Percentiles rank a stretch among this genome's conserved stretches.
These are phyloP conservation scores for Micromesistius poutassou DNA, from an alignment of 2,797 vertebrate genomes.

Conservation along the genomic window DNA sequence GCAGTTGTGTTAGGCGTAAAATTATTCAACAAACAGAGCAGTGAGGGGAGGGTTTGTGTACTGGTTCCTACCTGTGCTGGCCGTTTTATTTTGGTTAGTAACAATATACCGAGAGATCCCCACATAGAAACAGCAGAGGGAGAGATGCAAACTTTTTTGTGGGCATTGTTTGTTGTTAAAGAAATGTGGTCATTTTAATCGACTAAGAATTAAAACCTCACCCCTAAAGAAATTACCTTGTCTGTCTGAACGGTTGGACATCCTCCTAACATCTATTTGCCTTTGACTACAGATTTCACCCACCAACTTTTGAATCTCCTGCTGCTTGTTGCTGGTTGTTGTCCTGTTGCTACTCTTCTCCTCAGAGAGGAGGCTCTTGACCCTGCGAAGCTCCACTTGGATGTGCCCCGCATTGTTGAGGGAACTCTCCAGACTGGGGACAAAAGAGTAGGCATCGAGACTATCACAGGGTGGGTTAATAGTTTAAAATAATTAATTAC, in stretches of 20 bases:
- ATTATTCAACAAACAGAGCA: not conserved
- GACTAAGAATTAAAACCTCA: not conserved
- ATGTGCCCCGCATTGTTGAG: not conserved
- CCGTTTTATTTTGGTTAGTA: not conserved
- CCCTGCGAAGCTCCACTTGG: not conserved
- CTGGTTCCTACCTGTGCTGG: not conserved
- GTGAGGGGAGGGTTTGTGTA: not conserved
- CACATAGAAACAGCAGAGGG: constrained; percentile 1
- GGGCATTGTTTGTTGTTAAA: not conserved
- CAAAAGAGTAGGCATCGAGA: not conserved
- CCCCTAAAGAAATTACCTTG: not conserved
- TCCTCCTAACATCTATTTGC: not conserved
- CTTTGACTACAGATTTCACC: not conserved
- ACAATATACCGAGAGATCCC: not conserved
- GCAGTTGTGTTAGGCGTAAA: no score
- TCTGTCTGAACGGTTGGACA: not conserved
- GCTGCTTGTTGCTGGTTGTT: not conserved
- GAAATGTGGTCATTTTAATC: not conserved
- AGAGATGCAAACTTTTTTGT: not conserved
- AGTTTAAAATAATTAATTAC: no score
- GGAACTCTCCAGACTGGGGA: not conserved
- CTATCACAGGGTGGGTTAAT: not conserved
- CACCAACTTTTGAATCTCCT: not conserved
- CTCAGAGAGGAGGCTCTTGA: not conserved
- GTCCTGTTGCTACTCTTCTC: not conserved